phyloP scores from a whole-genome alignment of 2,888 invertebrate species.

The Erannis defoliaria region DNA sequence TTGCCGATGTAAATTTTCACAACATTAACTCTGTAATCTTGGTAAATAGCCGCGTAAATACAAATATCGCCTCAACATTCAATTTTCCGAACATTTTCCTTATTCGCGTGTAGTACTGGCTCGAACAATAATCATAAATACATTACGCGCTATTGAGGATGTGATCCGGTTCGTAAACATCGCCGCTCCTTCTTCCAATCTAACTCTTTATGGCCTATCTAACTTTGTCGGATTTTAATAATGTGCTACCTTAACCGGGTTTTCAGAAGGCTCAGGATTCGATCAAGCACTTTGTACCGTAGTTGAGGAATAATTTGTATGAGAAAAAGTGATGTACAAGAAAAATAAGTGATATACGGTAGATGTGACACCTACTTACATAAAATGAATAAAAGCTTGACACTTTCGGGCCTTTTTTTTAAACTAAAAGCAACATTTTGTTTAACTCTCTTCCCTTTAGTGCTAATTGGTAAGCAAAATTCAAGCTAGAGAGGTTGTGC shows the following conservation, averaged over 20 bases:
- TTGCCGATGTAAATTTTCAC: conserved; percentile 30
- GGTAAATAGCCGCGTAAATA: conserved; percentile 34
- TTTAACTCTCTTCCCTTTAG: too few relatives aligned
- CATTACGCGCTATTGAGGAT: conserved; percentile 84
- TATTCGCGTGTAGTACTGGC: conserved; percentile 41
- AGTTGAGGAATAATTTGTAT: conserved; percentile 26
- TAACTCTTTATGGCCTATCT: conserved; percentile 82
- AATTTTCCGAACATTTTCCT: conserved; percentile 55
- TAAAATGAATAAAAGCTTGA: too few relatives aligned
- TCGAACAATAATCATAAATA: conserved; percentile 85
- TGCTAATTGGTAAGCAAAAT: too few relatives aligned
- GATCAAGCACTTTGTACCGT: conserved; percentile 31
- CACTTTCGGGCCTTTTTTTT: too few relatives aligned
- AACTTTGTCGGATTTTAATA: conserved; percentile 82
- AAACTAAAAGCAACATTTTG: too few relatives aligned
- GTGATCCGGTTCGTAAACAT: conserved; percentile 81
- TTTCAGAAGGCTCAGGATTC: conserved; percentile 35
- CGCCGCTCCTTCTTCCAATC: conserved; percentile 61
- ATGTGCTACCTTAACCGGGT: conserved; percentile 52
- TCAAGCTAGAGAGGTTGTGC: too few relatives aligned
- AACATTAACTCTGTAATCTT: conserved; percentile 27
- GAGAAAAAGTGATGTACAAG: background rate
- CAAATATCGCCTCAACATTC: conserved; percentile 39
- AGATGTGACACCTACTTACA: too few relatives aligned
- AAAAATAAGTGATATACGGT: background rate